Evolutionary conservation across 1,140 invertebrate species (phyloP), one percentile per base, ranked within the genome.

Genomic region (Lepidotrigona ventralis): DNA sequence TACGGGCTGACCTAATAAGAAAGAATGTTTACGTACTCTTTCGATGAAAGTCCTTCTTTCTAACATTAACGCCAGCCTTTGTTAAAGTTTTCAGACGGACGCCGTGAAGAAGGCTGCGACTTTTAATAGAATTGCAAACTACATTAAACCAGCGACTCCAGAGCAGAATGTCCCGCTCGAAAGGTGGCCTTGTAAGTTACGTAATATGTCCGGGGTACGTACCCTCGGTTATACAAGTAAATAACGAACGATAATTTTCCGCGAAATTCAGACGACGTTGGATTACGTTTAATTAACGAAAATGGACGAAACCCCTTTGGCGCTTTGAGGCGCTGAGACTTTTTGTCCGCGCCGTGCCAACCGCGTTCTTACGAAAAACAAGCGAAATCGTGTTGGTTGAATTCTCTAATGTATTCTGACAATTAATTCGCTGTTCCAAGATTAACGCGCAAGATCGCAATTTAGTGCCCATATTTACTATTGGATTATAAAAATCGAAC

Each of bases 111-210:
- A 26, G 53, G 21, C 53, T n/a, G 9, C 21, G 79, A 80, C 54
- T 73, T 80, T 80, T 75, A 72, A 73, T 73, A 69, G 54, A 46
- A 72, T 72, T n/a, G 79, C 26, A 53, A 71, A 72, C 39, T 80
- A 39, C 26, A 63, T 80, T 71, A 63, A 29, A 51, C 78, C n/a
- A 33, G 19, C 54, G 19, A 72, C 29, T 26, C 69, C 33, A 33
- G 33, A 4, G 53, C 39, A 15, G 53, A 70, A 46, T 56, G 53
- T 79, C 29, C 15, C 26, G 72, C 39, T 63, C 15, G 69, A 51
- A 23, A 46, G 26, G 11, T 17, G n/a, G 51, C 17, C 39, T 73
- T 19, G 6, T 73, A 72, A 53, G n/a, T 51, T 46, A 51, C 23
- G 19, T 73, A 53, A 80, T 29, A 60, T 26, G 17, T 69, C 56